Evolutionary conservation across 2,888 invertebrate genomes (phyloP), one percentile per base, ranked within the genome.

Genomic region (Troides oblongomaculatus): DNA sequence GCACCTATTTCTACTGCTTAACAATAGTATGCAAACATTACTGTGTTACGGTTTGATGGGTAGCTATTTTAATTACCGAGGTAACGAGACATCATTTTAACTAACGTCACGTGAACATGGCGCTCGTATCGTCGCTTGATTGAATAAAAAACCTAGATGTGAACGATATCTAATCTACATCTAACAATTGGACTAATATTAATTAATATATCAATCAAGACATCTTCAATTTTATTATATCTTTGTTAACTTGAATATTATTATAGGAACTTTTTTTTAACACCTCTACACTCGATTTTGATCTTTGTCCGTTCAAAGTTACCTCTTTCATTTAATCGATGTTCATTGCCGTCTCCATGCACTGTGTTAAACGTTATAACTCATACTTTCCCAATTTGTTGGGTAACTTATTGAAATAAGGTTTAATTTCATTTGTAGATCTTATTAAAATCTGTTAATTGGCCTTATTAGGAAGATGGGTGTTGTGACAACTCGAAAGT

Each of bases 401-500:
- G 73, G 82, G 81, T 81, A 85, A 78, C 72, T 70, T 72, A 76
- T 73, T 72, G 79, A 73, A 75, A 79, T 84, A 90, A 78, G 84
- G 89, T 85, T 81, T 81, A 82, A 79, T 82, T 84, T 90, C 74
- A 82, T 77, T 74, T 77, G 83, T 75, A 76, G 73, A 73, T 73
- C 74, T 74, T 74, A 78, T 81, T 84, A 81, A 84, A 84, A 89
- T 83, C 84, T 88, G 88, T 92, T 92, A 92, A 92, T 92, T 92
- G 92, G 92, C 84, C 90, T 92, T 91, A 92, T 92, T 92, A 92
- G 87, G 86, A 82, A 90, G 91, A 92, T 89, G 86, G 30, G 88
- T 92, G 92, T 92, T 92, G 92, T 92, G 92, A 92, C 92, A 92
- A 91, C 86, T 82, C 81, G 83, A 89, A 89, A 92, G 92, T 91